Conservation (phyloP, 2,797 vertebrate species). For the Craterocephalus amniculus region DNA sequence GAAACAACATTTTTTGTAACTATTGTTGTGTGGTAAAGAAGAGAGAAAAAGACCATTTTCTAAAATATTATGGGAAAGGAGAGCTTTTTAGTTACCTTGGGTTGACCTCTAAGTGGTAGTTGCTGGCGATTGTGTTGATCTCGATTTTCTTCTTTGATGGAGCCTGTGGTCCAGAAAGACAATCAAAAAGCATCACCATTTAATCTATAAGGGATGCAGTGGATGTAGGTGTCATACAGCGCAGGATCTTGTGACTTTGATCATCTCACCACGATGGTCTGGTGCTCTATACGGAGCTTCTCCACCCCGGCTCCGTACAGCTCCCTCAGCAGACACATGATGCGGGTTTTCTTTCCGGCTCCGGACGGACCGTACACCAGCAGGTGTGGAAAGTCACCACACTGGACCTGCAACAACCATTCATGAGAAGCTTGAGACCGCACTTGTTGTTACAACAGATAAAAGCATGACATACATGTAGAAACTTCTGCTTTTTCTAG, state of each 20-base stretch:
- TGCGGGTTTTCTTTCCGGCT: slow-evolving; percentile 97
- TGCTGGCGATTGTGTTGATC: slow-evolving; percentile 98
- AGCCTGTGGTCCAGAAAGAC: slow-evolving; percentile 77
- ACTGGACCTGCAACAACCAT: slow-evolving; percentile 86
- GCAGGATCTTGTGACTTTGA: neutral
- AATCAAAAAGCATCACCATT: neutral
- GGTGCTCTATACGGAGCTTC: slow-evolving; percentile 97
- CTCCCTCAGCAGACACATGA: slow-evolving; percentile 95
- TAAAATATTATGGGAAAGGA: neutral
- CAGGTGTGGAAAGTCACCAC: slow-evolving; percentile 95
- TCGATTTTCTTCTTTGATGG: slow-evolving; percentile 99
- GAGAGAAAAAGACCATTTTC: neutral
- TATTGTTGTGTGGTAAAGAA: neutral
- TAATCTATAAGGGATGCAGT: neutral
- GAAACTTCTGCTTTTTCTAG: neutral
- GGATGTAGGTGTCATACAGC: accelerated
- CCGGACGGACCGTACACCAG: slow-evolving; percentile 96
- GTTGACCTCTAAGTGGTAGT: slow-evolving; percentile 98
- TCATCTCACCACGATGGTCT: slow-evolving; percentile 88
- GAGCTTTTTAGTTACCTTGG: slow-evolving; percentile 87
- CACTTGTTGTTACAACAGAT: neutral
- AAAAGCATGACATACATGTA: neutral
- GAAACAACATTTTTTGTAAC: neutral
- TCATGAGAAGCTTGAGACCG: neutral
- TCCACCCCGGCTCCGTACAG: slow-evolving; percentile 95